A percentile compares a stretch with the other conserved stretches of the same genome.
Evolutionary conservation across 2,888 invertebrate genomes (phyloP).

Genomic region (Rhyacophila evoluta): DNA sequence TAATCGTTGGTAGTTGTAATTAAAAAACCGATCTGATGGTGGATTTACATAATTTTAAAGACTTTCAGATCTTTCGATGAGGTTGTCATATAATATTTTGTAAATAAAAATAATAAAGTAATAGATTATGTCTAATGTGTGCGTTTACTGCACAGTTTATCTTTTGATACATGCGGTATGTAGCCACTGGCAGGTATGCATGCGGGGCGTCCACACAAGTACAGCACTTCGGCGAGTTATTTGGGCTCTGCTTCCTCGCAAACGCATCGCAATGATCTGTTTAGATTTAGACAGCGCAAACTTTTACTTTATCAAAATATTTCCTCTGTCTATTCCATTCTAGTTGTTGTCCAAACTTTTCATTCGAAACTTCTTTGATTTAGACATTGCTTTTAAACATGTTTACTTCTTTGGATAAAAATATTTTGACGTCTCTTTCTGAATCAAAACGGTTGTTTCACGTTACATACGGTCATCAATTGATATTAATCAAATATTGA

Average conservation of each 20-base stretch:
- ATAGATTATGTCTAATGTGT: neutral
- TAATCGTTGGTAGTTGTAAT: too few species aligned
- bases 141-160: constrained; percentile 10
- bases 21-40: too few species aligned
- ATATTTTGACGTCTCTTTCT: neutral
- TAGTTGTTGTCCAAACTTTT: neutral
- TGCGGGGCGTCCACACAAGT: constrained; percentile 13
- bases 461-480: too few species aligned
- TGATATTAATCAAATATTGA: too few species aligned
- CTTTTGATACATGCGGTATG: constrained; percentile 33
- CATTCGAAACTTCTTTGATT: neutral
- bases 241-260: constrained; percentile 13
- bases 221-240: constrained; percentile 47
- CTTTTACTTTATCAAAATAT: constrained; percentile 48
- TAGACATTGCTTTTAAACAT: neutral
- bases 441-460: too few species aligned
- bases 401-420: neutral
- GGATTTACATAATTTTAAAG: too few species aligned
- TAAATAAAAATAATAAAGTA: too few species aligned
- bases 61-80: too few species aligned
- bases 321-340: constrained; percentile 36
- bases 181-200: constrained; percentile 11
- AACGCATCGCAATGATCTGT: constrained; percentile 39
- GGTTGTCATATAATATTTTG: too few species aligned
- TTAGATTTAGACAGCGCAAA: constrained; percentile 47